Evolutionary conservation across 2,888 invertebrate species (phyloP).

Genomic region (Drosophila maculinotata): DNA sequence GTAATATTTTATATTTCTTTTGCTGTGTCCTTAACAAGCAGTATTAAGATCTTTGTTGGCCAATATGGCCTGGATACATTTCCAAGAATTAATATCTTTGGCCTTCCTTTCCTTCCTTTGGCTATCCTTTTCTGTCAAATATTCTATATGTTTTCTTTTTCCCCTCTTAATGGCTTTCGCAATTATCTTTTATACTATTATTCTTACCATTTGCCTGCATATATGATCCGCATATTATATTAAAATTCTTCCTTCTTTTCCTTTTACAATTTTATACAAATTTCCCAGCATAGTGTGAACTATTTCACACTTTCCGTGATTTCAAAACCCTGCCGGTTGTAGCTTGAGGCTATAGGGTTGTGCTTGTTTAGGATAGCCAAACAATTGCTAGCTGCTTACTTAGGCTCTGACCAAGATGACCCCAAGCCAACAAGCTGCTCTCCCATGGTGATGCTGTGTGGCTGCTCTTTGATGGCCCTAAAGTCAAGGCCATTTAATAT

Average conservation of each 20-base stretch:
- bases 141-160: background rate
- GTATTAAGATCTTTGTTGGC: too few species aligned
- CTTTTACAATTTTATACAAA: background rate
- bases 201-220: background rate
- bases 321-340: background rate
- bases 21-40: too few species aligned
- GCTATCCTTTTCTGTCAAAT: too few species aligned
- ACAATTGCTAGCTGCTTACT: constrained; percentile 33
- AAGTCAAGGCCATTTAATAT: constrained; percentile 41
- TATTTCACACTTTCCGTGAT: background rate
- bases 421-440: background rate
- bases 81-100: too few species aligned
- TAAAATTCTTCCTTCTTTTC: background rate
- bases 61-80: too few species aligned
- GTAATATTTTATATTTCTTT: too few species aligned
- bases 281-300: background rate
- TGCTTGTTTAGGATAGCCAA: constrained; percentile 48
- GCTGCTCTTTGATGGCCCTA: constrained; percentile 13
- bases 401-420: constrained; percentile 18
- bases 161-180: background rate
- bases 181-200: too few species aligned
- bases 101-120: background rate
- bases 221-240: background rate
- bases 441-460: background rate
- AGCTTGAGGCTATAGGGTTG: background rate